Evolutionary conservation across 2,113 vertebrate species (phyloP), one percentile per base, ranked within the genome.

Genomic region (Perccottus glenii): DNA sequence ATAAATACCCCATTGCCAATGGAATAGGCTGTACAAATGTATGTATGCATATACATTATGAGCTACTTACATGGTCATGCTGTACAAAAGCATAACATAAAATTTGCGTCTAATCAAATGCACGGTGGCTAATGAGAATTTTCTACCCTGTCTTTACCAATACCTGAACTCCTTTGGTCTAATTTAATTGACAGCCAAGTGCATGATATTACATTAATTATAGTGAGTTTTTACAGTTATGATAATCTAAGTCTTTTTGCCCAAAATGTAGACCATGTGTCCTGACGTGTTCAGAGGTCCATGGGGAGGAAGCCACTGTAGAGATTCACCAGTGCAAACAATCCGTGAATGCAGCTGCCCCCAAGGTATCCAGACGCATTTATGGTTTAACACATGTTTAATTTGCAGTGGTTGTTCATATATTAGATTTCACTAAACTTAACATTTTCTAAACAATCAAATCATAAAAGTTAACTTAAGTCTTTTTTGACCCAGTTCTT

Each of bases 311-410:
- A 94, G 91, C 67, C 89, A 86, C 63, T 99, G 98, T 68, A 92
- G 97, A 84, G 98, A 99, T 88, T 99, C 96, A 81, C 95, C 94
- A 1, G 92, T 99, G 48, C 98, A 99, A 91, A 96, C 96, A 5
- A 84, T 85, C 74, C 92, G 96, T 80, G 91, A 94, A 27, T 99
- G 98, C 86, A 89, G 64, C 90, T 99, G 98, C 78, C 69, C 90
- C 16, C 82, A 92, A 94, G 98, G 98, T 99, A 92, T 43, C 53
- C 48, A 66, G 36, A 80, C 49, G 67, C 45, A 57, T 9, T 7
- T 11, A 33, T n/a, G 60, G 27, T 36, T 40, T 27, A 35, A 12
- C 11, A 9, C 12, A 58, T 12, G 42, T n/a, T 43, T 51, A 15
- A 36, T 14, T 55, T 15, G 14, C 9, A 46, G 11, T 46, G 6